phyloP scores from a whole-genome alignment of 1,140 invertebrate species.

The Druon quercuslanigerum region DNA sequence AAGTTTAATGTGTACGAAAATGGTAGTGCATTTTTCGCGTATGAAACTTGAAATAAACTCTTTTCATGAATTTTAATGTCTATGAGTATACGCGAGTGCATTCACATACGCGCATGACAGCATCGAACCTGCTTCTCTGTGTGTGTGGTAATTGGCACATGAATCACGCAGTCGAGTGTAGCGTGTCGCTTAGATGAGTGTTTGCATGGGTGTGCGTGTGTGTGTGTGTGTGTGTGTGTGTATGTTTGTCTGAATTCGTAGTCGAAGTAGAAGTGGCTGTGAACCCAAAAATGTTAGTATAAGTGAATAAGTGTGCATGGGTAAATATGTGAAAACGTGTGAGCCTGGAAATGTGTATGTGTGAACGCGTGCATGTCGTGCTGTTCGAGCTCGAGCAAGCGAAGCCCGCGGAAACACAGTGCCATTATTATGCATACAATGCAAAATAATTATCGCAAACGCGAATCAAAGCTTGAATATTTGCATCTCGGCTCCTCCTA shows the following conservation, averaged over 20 bases:
- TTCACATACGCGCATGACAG: constrained; percentile 45
- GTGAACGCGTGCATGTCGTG: constrained; percentile 6
- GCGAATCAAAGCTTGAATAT: constrained; percentile 48
- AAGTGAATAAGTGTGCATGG: constrained; percentile 14
- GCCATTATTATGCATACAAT: constrained; percentile 66
- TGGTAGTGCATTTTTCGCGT: background rate
- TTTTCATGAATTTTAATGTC: no score
- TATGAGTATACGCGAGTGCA: constrained; percentile 11
- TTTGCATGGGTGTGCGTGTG: no score
- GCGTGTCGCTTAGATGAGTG: constrained; percentile 45
- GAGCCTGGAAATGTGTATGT: background rate
- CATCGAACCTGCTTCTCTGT: constrained; percentile 51
- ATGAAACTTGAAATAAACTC: no score
- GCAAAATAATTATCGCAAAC: constrained; percentile 63
- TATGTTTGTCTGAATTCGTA: constrained; percentile 9
- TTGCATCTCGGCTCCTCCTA: constrained; percentile 29
- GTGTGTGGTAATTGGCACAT: constrained; percentile 68
- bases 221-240: no score
- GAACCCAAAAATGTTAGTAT: constrained; percentile 37
- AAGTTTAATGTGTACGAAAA: background rate
- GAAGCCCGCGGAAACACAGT: constrained; percentile 43
- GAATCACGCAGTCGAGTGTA: constrained; percentile 67
- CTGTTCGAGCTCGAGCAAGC: constrained; percentile 12
- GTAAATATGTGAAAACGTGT: constrained; percentile 5
- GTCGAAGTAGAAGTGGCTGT: constrained; percentile 9